A percentile compares a stretch with the other conserved stretches of the same genome.
phyloP scores from a whole-genome alignment of 2,113 vertebrate species.

The Cichladusa arquata region DNA sequence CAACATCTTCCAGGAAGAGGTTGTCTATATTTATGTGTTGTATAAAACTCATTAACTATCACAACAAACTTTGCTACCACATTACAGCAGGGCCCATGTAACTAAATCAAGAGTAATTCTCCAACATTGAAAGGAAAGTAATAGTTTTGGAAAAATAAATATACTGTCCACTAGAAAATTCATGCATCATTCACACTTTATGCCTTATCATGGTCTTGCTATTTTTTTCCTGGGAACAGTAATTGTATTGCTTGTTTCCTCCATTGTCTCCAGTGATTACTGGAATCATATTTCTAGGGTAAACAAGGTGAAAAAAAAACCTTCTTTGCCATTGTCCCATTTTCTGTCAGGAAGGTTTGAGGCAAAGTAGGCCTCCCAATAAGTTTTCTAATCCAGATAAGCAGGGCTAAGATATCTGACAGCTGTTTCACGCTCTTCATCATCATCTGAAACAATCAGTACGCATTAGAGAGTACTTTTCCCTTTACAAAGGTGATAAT shows the following conservation, averaged over 20 bases:
- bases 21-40: background rate
- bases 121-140: background rate
- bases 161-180: background rate
- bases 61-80: background rate
- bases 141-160: background rate
- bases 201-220: background rate
- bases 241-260: background rate
- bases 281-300: constrained; percentile 44
- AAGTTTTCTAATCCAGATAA: constrained; percentile 72
- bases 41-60: background rate
- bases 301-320: constrained; percentile 8
- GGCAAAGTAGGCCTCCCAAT: constrained; percentile 64
- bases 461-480: constrained; percentile 85
- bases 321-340: background rate
- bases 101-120: background rate
- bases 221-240: background rate
- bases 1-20: background rate
- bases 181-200: background rate
- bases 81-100: background rate
- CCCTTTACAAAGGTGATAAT: constrained; percentile 91
- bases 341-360: constrained; percentile 46
- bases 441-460: constrained; percentile 85
- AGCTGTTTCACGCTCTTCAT: constrained; percentile 84
- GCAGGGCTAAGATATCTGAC: constrained; percentile 79
- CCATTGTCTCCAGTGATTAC: constrained; percentile 33